Evolutionary conservation across 1,140 invertebrate genomes (phyloP).

Genomic region (Drosophila bifasciata): DNA sequence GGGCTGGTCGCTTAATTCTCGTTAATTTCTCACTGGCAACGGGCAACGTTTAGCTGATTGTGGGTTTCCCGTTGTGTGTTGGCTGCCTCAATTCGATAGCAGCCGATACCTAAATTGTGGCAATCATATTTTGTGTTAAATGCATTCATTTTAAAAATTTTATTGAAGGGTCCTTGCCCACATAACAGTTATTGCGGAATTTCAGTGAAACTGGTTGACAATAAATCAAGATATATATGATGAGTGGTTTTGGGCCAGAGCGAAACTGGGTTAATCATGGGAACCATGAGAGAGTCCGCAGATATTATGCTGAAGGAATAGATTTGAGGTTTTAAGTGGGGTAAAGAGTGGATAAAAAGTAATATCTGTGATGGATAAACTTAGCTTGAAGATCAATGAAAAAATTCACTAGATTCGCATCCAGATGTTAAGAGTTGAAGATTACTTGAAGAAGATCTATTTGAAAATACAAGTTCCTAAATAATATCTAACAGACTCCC

Average conservation of each 20-base stretch:
- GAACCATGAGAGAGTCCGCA: neutral
- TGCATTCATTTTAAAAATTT: constrained; percentile 50
- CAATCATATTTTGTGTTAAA: constrained; percentile 77
- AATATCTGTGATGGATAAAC: too few relatives aligned
- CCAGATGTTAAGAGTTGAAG: too few relatives aligned
- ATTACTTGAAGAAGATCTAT: too few relatives aligned
- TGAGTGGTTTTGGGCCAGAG: neutral
- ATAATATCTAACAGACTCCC: too few relatives aligned
- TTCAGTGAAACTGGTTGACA: constrained; percentile 52
- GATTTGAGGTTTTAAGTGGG: too few relatives aligned
- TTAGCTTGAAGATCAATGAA: neutral
- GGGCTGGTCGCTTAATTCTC: constrained; percentile 74
- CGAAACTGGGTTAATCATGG: constrained; percentile 47
- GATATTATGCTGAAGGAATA: too few relatives aligned
- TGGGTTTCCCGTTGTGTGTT: constrained; percentile 43
- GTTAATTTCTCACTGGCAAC: constrained; percentile 73
- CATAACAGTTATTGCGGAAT: constrained; percentile 53
- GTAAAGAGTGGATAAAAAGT: too few relatives aligned
- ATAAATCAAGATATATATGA: constrained; percentile 47
- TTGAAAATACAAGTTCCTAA: too few relatives aligned
- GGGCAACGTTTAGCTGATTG: constrained; percentile 82
- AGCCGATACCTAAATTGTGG: constrained; percentile 54
- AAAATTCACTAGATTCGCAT: neutral
- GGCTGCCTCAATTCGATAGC: constrained; percentile 8
- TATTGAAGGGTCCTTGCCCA: constrained; percentile 37